A percentile compares a stretch with the other conserved stretches of the same genome.
These are phyloP conservation scores for Platycnemis pennipes DNA, from an alignment of 2,888 invertebrate genomes.

Conservation along the genomic window DNA sequence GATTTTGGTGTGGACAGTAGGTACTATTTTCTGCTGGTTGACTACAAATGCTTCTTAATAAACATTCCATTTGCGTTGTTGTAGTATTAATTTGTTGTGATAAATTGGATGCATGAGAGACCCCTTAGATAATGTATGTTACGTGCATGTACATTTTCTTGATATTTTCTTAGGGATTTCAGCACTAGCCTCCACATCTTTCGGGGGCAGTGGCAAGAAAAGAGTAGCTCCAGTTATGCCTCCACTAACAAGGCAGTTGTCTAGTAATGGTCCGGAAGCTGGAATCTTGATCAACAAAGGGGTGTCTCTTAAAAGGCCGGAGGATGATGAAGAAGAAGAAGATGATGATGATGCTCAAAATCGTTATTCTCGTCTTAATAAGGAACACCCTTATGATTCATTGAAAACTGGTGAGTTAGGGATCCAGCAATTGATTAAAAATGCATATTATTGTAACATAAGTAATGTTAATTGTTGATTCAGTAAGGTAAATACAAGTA, in stretches of 20 bases:
- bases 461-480: too few species aligned
- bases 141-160: background rate
- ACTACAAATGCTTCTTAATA: too few species aligned
- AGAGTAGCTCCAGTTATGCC: slow-evolving; percentile 44
- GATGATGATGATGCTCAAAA: slow-evolving; percentile 81
- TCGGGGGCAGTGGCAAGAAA: slow-evolving; percentile 33
- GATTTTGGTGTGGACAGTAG: too few species aligned
- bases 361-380: slow-evolving; percentile 85
- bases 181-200: slow-evolving; percentile 18
- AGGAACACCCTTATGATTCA: slow-evolving; percentile 84
- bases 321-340: slow-evolving; percentile 45
- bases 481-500: too few species aligned
- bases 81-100: too few species aligned
- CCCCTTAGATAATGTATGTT: too few species aligned
- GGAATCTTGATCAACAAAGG: background rate
- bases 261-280: background rate
- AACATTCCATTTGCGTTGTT: too few species aligned
- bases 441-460: too few species aligned
- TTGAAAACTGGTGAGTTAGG: slow-evolving; percentile 77
- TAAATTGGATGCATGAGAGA: too few species aligned
- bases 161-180: background rate
- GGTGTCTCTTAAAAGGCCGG: background rate
- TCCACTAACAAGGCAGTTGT: background rate
- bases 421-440: slow-evolving; percentile 47
- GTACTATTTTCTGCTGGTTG: too few species aligned